Evolutionary conservation across 2,888 invertebrate genomes (phyloP), one percentile per base, ranked within the genome.

Genomic region (Pteria penguin): DNA sequence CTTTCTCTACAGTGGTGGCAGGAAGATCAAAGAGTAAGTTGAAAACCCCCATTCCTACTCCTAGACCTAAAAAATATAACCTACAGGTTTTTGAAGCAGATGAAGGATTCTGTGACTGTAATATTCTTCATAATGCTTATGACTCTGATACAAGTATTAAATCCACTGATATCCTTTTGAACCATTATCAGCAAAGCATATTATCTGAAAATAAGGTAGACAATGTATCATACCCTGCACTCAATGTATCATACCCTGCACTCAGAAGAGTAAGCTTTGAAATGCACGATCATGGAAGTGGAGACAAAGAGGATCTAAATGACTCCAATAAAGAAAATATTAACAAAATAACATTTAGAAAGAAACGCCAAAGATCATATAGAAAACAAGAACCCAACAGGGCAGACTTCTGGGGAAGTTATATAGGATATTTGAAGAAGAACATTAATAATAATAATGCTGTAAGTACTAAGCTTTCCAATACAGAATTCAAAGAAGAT

Each of bases 281-380:
- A 45, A 45, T 45, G 45, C n/a, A n/a, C n/a, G n/a, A n/a, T n/a
- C 45, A 45, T 45, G 45, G 45, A 14, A 18, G 11, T 14, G 45
- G 45, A 18, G 45, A 45, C 45, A 14, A 45, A 14, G 11, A 8
- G 18, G 45, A 45, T 45, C 8, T 45, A 18, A 45, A 68, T 33
- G 68, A 68, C 22, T 68, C 68, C n/a, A 68, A 68, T 52, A 68
- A 68, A 32, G 68, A 68, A 33, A 68, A 68, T 24, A 57, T 57
- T 8, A 14, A 36, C 14, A 14, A 11, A 45, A 18, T 14, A 14
- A 14, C 45, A 14, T 8, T 45, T 14, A 45, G 45, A 18, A 45
- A 45, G 45, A 18, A 45, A 45, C 8, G 11, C 45, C 8, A 18
- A 45, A 45, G 45, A 45, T 45, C 45, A 45, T 14, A 45, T 14